Evolutionary conservation across 1,140 invertebrate genomes (phyloP).

Genomic region (Solen grandis): DNA sequence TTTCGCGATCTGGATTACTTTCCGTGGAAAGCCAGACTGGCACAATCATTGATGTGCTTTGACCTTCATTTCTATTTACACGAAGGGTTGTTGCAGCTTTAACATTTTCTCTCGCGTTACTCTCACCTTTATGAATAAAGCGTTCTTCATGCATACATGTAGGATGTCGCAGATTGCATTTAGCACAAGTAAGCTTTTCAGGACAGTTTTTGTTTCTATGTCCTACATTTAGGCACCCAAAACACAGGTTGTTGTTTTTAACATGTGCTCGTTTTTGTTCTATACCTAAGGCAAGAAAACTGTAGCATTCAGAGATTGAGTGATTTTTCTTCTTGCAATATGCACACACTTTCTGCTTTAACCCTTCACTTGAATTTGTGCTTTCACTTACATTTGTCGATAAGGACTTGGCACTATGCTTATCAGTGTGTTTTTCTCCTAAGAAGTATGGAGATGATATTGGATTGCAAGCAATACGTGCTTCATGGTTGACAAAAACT

Average conservation of each 20-base stretch:
- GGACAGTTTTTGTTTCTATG: conserved; percentile 23
- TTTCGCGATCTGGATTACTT: conserved; percentile 29
- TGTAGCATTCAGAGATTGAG: conserved; percentile 7
- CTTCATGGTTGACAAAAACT: conserved; percentile 22
- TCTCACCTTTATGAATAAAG: neutral
- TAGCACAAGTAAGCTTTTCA: conserved; percentile 19
- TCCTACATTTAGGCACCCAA: conserved; percentile 18
- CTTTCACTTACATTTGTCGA: conserved; percentile 5
- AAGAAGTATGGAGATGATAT: neutral
- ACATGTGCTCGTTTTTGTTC: neutral
- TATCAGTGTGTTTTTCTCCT: conserved; percentile 9
- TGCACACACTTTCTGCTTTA: conserved; percentile 3
- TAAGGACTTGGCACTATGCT: conserved; percentile 11
- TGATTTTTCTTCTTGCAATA: conserved; percentile 23
- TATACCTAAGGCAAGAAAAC: conserved; percentile 18
- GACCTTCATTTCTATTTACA: conserved; percentile 16
- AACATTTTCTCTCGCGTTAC: neutral
- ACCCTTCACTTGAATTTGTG: neutral
- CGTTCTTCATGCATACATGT: conserved; percentile 37
- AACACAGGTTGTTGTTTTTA: conserved; percentile 7
- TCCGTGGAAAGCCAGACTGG: conserved; percentile 17
- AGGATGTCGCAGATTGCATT: conserved; percentile 4
- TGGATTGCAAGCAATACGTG: conserved; percentile 26
- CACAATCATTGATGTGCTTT: conserved; percentile 27
- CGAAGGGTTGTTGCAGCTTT: conserved; percentile 7